A percentile compares a stretch with the other conserved stretches of the same genome.
Evolutionary conservation across 1,140 invertebrate genomes (phyloP).

Genomic region (Magallana ariakensis): DNA sequence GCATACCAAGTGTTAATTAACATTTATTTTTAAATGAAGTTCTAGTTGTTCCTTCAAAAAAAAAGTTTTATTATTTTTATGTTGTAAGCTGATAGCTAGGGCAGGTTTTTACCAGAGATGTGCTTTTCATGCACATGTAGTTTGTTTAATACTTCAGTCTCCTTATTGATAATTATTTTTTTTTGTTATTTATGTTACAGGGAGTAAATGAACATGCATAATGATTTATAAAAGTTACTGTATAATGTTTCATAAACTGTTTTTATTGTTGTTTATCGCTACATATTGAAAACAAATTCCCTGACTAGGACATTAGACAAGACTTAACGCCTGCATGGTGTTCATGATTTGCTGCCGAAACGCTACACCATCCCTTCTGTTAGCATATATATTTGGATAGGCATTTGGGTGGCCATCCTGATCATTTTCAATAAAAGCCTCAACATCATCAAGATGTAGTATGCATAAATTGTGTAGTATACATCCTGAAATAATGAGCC

Average conservation of each 20-base stretch:
- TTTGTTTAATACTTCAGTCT: neutral
- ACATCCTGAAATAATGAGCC: conserved; percentile 23
- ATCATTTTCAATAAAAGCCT: conserved; percentile 45
- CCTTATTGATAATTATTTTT: neutral
- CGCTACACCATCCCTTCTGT: conserved; percentile 44
- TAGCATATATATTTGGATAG: conserved; percentile 49
- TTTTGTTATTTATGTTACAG: neutral
- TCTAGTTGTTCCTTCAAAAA: too few species aligned
- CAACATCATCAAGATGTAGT: conserved; percentile 43
- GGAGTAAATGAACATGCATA: neutral
- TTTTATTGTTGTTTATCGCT: neutral
- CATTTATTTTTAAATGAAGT: neutral
- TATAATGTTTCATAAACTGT: neutral
- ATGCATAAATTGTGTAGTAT: conserved; percentile 43
- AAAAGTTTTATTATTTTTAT: too few species aligned
- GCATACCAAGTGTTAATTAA: neutral
- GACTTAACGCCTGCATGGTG: too few species aligned
- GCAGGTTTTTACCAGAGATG: neutral
- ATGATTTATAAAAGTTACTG: neutral
- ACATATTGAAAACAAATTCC: neutral
- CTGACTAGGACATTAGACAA: neutral
- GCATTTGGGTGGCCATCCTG: conserved; percentile 49
- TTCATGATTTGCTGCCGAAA: neutral
- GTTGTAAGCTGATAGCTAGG: neutral
- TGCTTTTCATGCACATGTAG: neutral